Conservation (phyloP, 1,140 invertebrate species). For the Lepidurus couesii region DNA sequence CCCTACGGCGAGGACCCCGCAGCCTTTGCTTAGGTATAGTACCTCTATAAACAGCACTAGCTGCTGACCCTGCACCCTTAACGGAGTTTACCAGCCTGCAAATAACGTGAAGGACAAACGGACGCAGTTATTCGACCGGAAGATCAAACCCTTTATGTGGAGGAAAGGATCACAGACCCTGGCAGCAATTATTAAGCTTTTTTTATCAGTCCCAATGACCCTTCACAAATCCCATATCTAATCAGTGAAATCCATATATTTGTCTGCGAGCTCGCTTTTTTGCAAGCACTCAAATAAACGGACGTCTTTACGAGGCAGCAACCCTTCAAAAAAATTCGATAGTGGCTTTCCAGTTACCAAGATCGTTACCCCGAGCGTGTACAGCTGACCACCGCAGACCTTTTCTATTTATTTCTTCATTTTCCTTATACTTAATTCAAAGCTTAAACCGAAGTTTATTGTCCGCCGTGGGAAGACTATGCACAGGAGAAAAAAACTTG, state of each 20-base stretch:
- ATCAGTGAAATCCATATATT: neutral
- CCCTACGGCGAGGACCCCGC: neutral
- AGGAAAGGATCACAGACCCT: neutral
- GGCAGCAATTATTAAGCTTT: neutral
- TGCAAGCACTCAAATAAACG: neutral
- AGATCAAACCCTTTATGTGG: neutral
- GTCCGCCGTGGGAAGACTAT: too few relatives aligned
- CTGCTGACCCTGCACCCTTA: conserved; percentile 12
- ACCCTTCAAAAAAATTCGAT: neutral
- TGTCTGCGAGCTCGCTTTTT: neutral
- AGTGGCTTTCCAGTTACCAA: neutral
- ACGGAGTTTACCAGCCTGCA: neutral
- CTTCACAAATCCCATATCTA: neutral
- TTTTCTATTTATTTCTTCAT: too few relatives aligned
- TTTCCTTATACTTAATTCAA: too few relatives aligned
- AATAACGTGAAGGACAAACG: neutral
- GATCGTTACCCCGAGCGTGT: neutral
- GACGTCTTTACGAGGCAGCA: neutral
- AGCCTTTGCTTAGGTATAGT: neutral
- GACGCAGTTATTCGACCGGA: neutral
- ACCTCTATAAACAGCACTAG: neutral
- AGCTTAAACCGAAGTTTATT: too few relatives aligned
- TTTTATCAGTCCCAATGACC: neutral
- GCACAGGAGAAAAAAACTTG: too few relatives aligned
- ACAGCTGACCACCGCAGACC: neutral